A percentile compares a stretch with the other conserved stretches of the same genome.
Evolutionary conservation across 2,797 vertebrate genomes (phyloP).

Genomic region (Loriculus beryllinus): DNA sequence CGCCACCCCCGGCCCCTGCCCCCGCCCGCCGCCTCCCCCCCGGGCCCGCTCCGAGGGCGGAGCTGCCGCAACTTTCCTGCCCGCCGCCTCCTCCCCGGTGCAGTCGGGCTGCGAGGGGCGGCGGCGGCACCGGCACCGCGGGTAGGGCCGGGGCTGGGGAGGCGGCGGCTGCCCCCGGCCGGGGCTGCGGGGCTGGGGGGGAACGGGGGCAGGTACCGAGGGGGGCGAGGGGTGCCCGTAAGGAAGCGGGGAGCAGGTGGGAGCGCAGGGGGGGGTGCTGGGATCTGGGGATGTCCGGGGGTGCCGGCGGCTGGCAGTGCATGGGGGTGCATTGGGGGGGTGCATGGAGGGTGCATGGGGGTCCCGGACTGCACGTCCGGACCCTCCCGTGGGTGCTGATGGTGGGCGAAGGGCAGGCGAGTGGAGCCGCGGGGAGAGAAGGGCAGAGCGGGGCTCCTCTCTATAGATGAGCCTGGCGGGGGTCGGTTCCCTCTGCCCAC

Average conservation of each 20-base stretch:
- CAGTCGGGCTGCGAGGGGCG: background rate
- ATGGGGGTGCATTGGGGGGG: background rate
- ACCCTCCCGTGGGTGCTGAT: background rate
- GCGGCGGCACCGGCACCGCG: slow-evolving; percentile 28
- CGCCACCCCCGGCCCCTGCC: background rate
- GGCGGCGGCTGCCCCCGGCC: background rate
- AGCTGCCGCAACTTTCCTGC: slow-evolving; percentile 50
- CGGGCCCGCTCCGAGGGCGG: slow-evolving; percentile 23
- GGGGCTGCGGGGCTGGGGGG: background rate
- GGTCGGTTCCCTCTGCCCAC: background rate
- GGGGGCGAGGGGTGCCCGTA: background rate
- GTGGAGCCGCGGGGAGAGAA: background rate
- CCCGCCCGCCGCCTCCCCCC: background rate
- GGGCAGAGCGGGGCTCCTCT: background rate
- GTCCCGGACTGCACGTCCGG: background rate
- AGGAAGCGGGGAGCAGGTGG: background rate
- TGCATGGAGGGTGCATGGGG: too few species aligned
- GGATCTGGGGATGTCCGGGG: background rate
- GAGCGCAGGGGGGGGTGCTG: background rate
- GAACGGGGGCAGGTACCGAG: too few species aligned
- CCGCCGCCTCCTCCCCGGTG: slow-evolving; percentile 28
- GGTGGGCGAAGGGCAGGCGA: background rate
- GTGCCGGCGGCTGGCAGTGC: background rate
- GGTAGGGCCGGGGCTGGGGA: background rate
- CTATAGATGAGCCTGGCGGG: background rate